Evolutionary conservation across 2,888 invertebrate genomes (phyloP), one percentile per base, ranked within the genome.

Genomic region (Drosophila nr. medialis): DNA sequence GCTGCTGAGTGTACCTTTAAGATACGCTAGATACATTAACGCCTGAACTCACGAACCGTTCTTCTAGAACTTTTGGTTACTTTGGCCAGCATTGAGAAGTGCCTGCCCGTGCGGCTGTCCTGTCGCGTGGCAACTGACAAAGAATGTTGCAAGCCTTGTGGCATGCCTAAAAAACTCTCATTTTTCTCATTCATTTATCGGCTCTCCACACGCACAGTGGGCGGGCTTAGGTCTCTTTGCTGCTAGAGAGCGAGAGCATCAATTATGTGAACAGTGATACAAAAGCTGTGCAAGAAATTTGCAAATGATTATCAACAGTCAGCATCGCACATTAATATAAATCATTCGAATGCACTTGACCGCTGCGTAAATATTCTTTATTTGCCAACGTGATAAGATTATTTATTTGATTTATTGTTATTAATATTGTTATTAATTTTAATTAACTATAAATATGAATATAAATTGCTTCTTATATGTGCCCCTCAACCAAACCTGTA

Each of bases 51-150:
- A 66, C 60, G 42, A 61, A 49, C 61, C 49, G 48, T 50, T 40
- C 45, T 69, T 56, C 38, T 50, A 54, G 40, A 50, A 38, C 36
- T 24, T 65, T 48, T 7, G 36, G 36, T 15, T 15, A 72, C 55
- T 56, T 64, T 48, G 13, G 21, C 7, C 27, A 55, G 63, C 67
- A 71, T 58, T 54, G 48, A 42, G 64, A 3, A 54, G 42, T 40
- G 77, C 56, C 65, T 64, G 83, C 59, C 90, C 72, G 83, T 76
- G 72, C 71, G 71, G 71, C 76, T 83, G 77, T 90, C 86, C 85
- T 90, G 84, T 77, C 81, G 84, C 77, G 62, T 80, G 74, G 80
- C 81, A 86, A 90, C 90, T 90, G 86, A 86, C 73, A 59, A 61
- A 77, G 66, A 58, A 45, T 71, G 66, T 54, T 72, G 79, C 75